Base-by-base conservation (phyloP, 2,888 invertebrate genomes). In the Cantharis nigra region DNA sequence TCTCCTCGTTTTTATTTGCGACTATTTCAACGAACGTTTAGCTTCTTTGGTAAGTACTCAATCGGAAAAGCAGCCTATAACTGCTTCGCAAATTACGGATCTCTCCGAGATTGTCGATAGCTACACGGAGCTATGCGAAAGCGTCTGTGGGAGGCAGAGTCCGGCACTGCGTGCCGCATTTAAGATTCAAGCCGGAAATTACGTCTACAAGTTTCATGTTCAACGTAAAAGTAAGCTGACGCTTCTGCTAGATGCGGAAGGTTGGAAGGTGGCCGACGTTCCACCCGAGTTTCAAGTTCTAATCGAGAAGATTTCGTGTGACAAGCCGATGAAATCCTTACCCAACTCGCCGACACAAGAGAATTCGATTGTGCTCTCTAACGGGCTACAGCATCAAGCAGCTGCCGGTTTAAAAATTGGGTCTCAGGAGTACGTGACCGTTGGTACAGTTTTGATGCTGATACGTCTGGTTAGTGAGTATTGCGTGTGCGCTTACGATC, bases 261-360 rank as follows among this genome's bases (percentile, higher is more conserved):
- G 96, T 78, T 99, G 99, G 99, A 97, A 96, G 85, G 93, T 95
- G 83, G 96, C 97, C 4, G 97, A 98, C 84, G 96, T 98, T 71
- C 96, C 98, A 0, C 90, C 91, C 81, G 96, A 97, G 86, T 95
- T 98, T 87, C 98, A 99, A 89, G 91, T 92, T 82, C 91, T 98
- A 78, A 93, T 97, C 49, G 92, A 93, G 86, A 91, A 80, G 65
- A 75, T 96, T 84, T 90, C 90, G 0, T 85, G 85, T 5, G 88
- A 89, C 13, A 89, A 89, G 70, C 88, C 89, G 16, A 84, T 87
- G 69, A 87, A 85, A 75, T 86, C 86, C 2, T 80, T 88, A 26
- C 88, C 88, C 3, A 85, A 81, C 75, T 87, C 87, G 16, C 86
- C 87, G 3, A 84, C 81, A 3, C 84, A 87, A 80, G 84, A 86